Base-by-base conservation (phyloP, 2,797 vertebrate genomes). In the Loris lydekkerianus region DNA sequence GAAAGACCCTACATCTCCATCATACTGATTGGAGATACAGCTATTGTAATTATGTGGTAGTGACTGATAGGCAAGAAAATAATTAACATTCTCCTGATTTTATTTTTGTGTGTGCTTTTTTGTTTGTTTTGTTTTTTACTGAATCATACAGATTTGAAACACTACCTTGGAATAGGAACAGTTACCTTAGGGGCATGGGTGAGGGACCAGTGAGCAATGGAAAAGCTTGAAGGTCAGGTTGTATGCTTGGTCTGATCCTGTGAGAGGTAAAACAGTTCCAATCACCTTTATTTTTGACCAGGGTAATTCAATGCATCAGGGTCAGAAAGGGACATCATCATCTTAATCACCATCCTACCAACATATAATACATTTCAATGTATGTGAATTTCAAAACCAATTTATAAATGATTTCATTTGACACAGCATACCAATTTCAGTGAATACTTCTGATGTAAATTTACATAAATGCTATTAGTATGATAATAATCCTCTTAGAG, bases 51-150 rank as follows among this genome's bases (percentile, higher is more conserved):
- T 94, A 94, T 49, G 70, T 46, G 29, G 53, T 61, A 43, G 86
- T 90, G 60, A 53, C 90, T 91, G 67, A 87, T 67, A 85, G 84
- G 25, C 20, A 83, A 88, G n/a, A 86, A 91, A 88, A 67, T 49
- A 94, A 96, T 93, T 94, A 96, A 91, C 93, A 72, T 78, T 89
- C 37, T 90, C 37, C 43, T 21, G 91, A 76, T 49, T 77, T 18
- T 17, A 20, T 91, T 92, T 93, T 93, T 53, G 49, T 53, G 49
- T 15, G 49, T 49, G 49, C 4, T 15, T 53, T 53, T 49, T 49
- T 13, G 20, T 91, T 93, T 86, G 37, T 93, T 87, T 93, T 89
- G 37, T 91, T 93, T 93, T 87, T 93, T 89, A n/a, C 78, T 96
- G 95, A 95, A 70, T 93, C 43, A 80, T n/a, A 90, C 3, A 83